Base-by-base conservation (phyloP, 2,888 invertebrate species). In the Ennomos quercinarius region DNA sequence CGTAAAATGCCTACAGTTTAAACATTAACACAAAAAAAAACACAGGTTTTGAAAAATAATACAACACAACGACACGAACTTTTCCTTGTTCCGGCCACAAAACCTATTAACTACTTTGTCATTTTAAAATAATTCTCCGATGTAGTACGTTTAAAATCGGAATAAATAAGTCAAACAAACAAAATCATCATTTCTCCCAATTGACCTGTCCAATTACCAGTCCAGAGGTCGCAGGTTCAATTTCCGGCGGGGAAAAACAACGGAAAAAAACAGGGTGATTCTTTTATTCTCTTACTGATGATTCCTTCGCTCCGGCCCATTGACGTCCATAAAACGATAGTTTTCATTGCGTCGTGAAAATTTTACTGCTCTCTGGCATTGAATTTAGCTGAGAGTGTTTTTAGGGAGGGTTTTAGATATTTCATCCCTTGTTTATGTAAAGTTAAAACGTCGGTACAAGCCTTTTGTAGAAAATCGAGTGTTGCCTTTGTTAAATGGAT, bases 161-260 rank as follows among this genome's bases (percentile, higher is more conserved):
- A 10, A 45, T 11, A 45, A 10, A 8, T 27, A 39, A 40, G 2
- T 40, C 39, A 48, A 40, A 48, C 35, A 49, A 40, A 37, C 41
- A 49, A 40, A 37, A 37, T 37, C 49, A 49, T 40, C 41, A 10
- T n/a, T 8, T 11, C 12, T 12, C 27, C 39, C 34, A 38, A 17
- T 43, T 38, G 43, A 43, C 37, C 43, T 27, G 37, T 38, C 27
- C 17, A 51, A 44, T 51, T 43, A 43, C 39, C 40, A 10, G 10
- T n/a, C 17, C 37, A 45, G 13, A 43, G 38, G 52, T 38, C 44
- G 34, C 39, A 10, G 38, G 52, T 44, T 52, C 44, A 52, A 52
- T 44, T 52, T 52, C 52, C 52, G 52, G 50, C 34, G 13, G 44
- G 43, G 44, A 51, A 52, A 52, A 52, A 40, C 36, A 43, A 51